phyloP scores from a whole-genome alignment of 2,888 invertebrate genomes.

The Prenolepis imparis region DNA sequence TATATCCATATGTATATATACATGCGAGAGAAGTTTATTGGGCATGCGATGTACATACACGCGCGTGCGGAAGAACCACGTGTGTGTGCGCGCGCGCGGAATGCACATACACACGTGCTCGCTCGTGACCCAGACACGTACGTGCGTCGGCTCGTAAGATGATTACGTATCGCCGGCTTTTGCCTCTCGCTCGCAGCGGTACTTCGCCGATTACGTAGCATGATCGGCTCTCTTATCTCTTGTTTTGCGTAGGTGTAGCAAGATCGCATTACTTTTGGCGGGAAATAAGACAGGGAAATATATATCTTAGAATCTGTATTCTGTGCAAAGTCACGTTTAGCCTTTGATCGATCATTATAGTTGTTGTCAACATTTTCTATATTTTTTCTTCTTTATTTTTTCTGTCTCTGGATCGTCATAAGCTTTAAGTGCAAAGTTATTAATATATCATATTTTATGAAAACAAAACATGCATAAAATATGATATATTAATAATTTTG shows the following conservation, averaged over 20 bases:
- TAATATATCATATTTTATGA: background rate
- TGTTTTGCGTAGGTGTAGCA: slow-evolving; percentile 4
- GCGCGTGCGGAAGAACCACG: background rate
- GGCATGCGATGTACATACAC: background rate
- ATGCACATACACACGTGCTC: background rate
- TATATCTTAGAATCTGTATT: background rate
- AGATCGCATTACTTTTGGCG: slow-evolving; percentile 13
- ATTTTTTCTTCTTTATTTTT: background rate
- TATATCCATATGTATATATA: slow-evolving; percentile 24
- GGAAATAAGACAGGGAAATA: background rate
- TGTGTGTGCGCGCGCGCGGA: background rate
- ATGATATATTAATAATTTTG: no score
- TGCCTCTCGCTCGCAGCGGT: slow-evolving; percentile 35
- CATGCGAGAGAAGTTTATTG: background rate
- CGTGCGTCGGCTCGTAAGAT: slow-evolving; percentile 26
- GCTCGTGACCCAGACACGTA: slow-evolving; percentile 26
- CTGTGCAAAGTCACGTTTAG: background rate
- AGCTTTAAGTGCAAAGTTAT: no score
- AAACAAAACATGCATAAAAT: background rate
- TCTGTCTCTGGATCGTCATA: background rate
- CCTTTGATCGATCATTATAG: slow-evolving; percentile 37
- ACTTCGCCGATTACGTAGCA: slow-evolving; percentile 1
- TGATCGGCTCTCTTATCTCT: slow-evolving; percentile 11
- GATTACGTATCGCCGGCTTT: slow-evolving; percentile 15
- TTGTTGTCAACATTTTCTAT: background rate